Base-by-base conservation (phyloP, 2,113 vertebrate genomes). In the Albula goreensis region DNA sequence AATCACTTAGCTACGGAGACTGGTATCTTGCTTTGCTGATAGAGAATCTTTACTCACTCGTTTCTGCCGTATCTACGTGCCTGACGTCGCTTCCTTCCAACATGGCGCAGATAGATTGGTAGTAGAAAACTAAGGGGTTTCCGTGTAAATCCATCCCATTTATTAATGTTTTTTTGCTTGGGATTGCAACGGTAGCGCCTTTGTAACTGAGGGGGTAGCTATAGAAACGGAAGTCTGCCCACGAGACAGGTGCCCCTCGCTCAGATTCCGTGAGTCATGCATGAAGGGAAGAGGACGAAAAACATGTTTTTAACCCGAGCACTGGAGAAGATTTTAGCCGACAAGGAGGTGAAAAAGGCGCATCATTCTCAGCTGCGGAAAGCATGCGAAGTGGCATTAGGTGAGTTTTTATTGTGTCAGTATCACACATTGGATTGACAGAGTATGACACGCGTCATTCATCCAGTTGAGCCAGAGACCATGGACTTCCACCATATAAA, bases 41-140 rank as follows among this genome's bases (percentile, higher is more conserved):
- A 74, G 70, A 74, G 22, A 31, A 74, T 74, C 70, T n/a, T 93
- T 90, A 81, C 89, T 92, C 81, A 87, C 93, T 93, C 92, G 93
- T 94, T 94, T 94, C 95, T 91, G 93, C 93, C 87, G 85, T 83
- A 83, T 91, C 93, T 91, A 90, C 92, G 91, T 93, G 91, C 95
- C 96, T 99, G 97, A 99, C 98, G 98, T 98, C 96, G 97, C 92
- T 99, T 99, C 98, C 98, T 97, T 96, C 97, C 97, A 99, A 99
- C 97, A 99, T 99, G 98, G 98, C 98, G 97, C 94, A 96, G 94
- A 94, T 95, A 95, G 96, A 95, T 96, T 88, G 95, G 92, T 97
- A 93, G 96, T 96, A 97, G 97, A 95, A 94, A 91, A 92, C 94
- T 93, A 90, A 95, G 93, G 95, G 95, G 94, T 95, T 94, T 93